phyloP scores from a whole-genome alignment of 92 coral and sea anemone genomes.

The Actinernus sp. region DNA sequence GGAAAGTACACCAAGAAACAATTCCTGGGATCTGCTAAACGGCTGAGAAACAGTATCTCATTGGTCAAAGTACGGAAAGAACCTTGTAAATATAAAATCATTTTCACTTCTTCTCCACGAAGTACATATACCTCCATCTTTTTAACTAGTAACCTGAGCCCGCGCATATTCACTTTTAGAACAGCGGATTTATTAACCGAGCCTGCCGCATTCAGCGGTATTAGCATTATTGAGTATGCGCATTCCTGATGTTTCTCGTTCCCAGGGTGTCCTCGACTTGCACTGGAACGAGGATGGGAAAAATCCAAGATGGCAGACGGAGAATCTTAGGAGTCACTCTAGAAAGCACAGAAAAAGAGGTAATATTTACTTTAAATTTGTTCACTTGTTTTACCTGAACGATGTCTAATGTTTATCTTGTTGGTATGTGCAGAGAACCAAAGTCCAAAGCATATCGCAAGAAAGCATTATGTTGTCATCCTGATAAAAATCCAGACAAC shows the following conservation, averaged over 20 bases:
- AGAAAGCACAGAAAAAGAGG: conserved; percentile 86
- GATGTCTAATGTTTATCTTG: no score
- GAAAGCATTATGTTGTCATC: conserved; percentile 94
- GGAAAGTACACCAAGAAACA: conserved; percentile 87
- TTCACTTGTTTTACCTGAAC: not conserved
- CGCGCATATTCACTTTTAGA: no score
- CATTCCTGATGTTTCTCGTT: no score
- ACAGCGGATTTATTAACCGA: no score
- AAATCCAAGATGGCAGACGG: conserved; percentile 99
- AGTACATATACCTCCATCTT: conserved; percentile 77
- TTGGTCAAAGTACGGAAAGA: conserved; percentile 53
- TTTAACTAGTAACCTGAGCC: no score
- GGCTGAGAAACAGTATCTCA: conserved; percentile 74
- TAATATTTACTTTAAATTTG: not conserved
- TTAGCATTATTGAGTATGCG: no score
- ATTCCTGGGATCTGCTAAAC: conserved; percentile 87
- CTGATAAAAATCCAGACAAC: conserved; percentile 97
- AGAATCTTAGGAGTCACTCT: conserved; percentile 86
- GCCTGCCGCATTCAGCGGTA: no score
- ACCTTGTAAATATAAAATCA: conserved; percentile 63
- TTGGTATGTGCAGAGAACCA: no score
- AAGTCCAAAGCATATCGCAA: conserved; percentile 94
- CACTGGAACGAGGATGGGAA: no score
- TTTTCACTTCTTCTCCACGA: conserved; percentile 47
- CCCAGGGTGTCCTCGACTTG: no score